These are phyloP conservation scores for Blastobasis lacticolella DNA, from an alignment of 2,888 invertebrate species.

Conservation along the genomic window DNA sequence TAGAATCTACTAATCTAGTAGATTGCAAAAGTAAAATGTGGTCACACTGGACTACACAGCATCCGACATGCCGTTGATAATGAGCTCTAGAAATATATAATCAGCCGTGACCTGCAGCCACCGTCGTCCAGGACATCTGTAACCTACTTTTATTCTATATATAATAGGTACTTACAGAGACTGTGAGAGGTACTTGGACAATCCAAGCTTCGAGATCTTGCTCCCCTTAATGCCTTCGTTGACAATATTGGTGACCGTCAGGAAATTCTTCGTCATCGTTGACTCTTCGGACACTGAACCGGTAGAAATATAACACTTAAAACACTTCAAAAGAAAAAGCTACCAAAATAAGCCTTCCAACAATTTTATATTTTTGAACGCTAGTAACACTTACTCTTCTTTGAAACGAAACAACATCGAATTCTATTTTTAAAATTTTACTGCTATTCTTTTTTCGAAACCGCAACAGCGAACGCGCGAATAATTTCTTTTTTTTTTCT, in stretches of 20 bases:
- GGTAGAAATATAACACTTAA: slow-evolving; percentile 2
- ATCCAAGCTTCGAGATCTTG: slow-evolving; percentile 82
- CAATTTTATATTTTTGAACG: not conserved
- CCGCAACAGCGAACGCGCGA: slow-evolving; percentile 62
- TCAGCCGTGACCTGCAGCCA: too few relatives aligned
- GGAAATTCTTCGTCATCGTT: slow-evolving; percentile 73
- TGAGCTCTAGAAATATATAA: too few relatives aligned
- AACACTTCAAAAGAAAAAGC: slow-evolving; percentile 3
- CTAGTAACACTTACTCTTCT: slow-evolving; percentile 52
- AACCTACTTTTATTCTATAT: too few relatives aligned
- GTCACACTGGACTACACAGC: too few relatives aligned
- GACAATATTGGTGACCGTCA: slow-evolving; percentile 76
- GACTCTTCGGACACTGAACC: slow-evolving; percentile 52
- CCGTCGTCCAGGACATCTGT: too few relatives aligned
- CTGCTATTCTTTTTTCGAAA: slow-evolving; percentile 5
- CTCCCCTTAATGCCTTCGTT: slow-evolving; percentile 84
- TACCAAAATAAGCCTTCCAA: slow-evolving; percentile 12
- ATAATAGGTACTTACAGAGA: slow-evolving; percentile 79
- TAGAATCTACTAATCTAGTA: too few relatives aligned
- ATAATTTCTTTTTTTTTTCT: slow-evolving; percentile 22
- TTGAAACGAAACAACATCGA: slow-evolving; percentile 59
- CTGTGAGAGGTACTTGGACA: slow-evolving; percentile 84
- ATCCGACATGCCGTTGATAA: too few relatives aligned
- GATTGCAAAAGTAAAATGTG: too few relatives aligned
- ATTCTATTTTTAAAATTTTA: slow-evolving; percentile 33